These are phyloP conservation scores for Philotrypesis tridentata DNA, from an alignment of 1,140 invertebrate genomes.

Conservation along the genomic window DNA sequence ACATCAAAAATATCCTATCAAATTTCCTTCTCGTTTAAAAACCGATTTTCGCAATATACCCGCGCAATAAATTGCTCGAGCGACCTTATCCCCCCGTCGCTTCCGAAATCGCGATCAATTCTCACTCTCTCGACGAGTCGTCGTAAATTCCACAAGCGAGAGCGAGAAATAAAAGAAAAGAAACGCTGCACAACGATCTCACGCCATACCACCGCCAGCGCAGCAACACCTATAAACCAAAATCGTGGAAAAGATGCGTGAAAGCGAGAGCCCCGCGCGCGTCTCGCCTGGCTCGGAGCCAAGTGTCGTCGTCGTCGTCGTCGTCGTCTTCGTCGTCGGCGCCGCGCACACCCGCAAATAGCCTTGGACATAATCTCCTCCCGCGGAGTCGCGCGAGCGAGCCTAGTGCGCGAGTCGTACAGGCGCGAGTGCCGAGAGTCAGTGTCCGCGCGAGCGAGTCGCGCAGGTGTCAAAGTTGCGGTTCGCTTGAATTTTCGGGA, in stretches of 20 bases:
- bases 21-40: too few species aligned
- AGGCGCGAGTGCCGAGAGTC: neutral
- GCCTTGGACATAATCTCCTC: neutral
- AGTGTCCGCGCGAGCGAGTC: neutral
- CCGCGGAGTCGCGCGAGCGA: neutral
- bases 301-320: neutral
- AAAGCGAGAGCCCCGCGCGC: neutral
- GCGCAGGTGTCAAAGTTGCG: neutral
- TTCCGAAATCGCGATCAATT: neutral
- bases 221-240: neutral
- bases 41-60: too few species aligned
- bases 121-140: neutral
- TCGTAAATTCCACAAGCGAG: neutral
- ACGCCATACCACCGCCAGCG: too few species aligned
- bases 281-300: neutral
- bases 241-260: neutral
- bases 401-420: neutral
- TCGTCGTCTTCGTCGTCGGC: neutral
- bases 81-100: too few species aligned
- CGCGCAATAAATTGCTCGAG: too few species aligned
- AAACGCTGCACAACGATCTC: neutral
- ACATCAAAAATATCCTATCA: too few species aligned
- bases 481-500: neutral
- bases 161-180: too few species aligned
- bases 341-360: neutral